These are phyloP conservation scores for Mastomys coucha DNA, from an alignment of 2,113 vertebrate genomes.

Conservation along the genomic window DNA sequence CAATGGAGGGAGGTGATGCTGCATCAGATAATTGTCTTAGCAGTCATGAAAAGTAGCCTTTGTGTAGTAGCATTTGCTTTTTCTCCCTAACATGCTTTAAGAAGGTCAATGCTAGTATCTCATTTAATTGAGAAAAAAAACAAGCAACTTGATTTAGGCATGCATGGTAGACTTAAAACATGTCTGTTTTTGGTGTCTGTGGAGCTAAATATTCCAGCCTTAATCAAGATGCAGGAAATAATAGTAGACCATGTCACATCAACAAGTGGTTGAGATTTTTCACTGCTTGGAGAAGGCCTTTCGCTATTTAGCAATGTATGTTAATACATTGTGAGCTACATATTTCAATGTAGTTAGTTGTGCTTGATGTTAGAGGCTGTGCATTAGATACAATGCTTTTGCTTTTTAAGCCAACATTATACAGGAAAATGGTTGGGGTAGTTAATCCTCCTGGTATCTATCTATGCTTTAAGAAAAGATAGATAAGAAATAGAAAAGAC, in stretches of 20 bases:
- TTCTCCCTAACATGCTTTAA: background rate
- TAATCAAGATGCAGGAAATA: constrained; percentile 32
- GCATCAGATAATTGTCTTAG: background rate
- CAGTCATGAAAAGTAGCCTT: constrained; percentile 2
- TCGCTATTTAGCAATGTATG: constrained; percentile 52
- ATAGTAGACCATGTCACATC: background rate
- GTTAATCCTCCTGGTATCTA: background rate
- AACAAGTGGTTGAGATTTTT: constrained; percentile 69
- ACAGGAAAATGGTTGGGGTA: background rate
- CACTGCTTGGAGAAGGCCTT: constrained; percentile 43
- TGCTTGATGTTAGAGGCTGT: constrained; percentile 69
- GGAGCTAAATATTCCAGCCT: background rate
- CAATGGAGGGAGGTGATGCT: background rate
- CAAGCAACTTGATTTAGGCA: background rate
- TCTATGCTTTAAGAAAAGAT: constrained; percentile 31
- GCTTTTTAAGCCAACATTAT: constrained; percentile 48
- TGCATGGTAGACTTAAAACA: background rate
- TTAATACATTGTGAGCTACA: constrained; percentile 45
- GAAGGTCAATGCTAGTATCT: constrained; percentile 22
- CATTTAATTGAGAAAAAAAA: constrained; percentile 23
- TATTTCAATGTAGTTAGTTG: constrained; percentile 75
- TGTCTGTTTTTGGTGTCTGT: constrained; percentile 41
- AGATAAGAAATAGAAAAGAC: background rate
- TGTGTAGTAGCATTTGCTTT: background rate
- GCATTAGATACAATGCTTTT: constrained; percentile 51